Percentiles rank a stretch among this genome's conserved stretches.
phyloP scores from a whole-genome alignment of 2,113 vertebrate species.

The Chunga burmeisteri region DNA sequence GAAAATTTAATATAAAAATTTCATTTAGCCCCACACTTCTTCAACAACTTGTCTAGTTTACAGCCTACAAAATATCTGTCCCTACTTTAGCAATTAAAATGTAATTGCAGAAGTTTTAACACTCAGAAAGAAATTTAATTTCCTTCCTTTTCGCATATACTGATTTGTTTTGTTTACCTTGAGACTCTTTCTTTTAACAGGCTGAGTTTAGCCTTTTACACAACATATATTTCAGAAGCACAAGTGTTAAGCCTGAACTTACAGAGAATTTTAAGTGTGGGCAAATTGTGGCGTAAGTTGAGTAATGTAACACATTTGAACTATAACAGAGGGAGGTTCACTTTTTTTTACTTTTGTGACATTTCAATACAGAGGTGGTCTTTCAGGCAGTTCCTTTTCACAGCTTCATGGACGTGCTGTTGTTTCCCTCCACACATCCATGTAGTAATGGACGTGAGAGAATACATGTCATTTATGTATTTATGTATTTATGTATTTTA shows the following conservation, averaged over 20 bases:
- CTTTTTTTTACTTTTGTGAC: background rate
- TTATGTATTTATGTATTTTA: background rate
- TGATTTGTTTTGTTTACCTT: background rate
- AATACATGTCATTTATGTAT: background rate
- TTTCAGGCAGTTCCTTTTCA: background rate
- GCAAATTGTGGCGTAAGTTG: background rate
- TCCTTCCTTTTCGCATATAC: background rate
- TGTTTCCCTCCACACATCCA: background rate
- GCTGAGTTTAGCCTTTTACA: background rate
- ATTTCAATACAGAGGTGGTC: background rate
- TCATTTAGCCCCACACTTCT: background rate
- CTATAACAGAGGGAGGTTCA: background rate
- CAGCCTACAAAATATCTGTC: background rate
- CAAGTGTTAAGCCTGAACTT: background rate
- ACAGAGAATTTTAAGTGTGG: background rate
- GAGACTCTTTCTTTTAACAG: background rate
- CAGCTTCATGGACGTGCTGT: background rate
- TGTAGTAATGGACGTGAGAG: background rate
- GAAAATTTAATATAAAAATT: background rate
- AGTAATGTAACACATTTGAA: background rate
- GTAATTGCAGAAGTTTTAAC: background rate
- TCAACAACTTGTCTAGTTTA: background rate
- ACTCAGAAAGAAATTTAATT: background rate
- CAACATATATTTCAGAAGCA: background rate
- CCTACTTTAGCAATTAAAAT: background rate